These are phyloP conservation scores for Lethocerus indicus DNA, from an alignment of 1,140 invertebrate species.

Conservation along the genomic window DNA sequence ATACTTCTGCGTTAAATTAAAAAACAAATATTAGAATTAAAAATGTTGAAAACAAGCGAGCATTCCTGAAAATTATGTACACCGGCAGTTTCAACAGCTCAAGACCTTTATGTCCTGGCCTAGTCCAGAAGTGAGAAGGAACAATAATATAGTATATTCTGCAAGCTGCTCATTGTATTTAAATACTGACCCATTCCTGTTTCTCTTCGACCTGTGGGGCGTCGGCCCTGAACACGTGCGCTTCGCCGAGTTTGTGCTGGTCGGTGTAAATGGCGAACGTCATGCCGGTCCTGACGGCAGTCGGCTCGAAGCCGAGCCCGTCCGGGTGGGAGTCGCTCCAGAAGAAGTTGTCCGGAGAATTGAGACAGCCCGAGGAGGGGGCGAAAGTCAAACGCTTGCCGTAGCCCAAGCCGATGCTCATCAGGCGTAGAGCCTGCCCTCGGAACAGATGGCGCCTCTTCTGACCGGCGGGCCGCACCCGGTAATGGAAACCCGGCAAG, in stretches of 20 bases:
- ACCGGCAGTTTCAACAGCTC: too few species aligned
- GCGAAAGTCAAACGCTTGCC: conserved; percentile 58
- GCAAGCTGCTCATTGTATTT: too few species aligned
- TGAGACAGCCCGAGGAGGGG: conserved; percentile 31
- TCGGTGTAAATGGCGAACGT: conserved; percentile 40
- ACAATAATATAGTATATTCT: too few species aligned
- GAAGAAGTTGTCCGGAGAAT: conserved; percentile 48
- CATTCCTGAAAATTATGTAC: too few species aligned
- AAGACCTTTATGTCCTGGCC: too few species aligned
- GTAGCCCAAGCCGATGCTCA: conserved; percentile 55
- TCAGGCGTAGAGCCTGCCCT: conserved; percentile 39
- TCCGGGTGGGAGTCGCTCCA: conserved; percentile 63
- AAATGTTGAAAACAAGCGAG: too few species aligned
- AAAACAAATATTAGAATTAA: too few species aligned
- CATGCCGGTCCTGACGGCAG: conserved; percentile 43
- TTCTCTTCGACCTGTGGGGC: conserved; percentile 40
- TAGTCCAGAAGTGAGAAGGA: too few species aligned
- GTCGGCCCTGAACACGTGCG: conserved; percentile 41
- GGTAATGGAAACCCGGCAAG: conserved; percentile 53
- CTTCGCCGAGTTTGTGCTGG: conserved; percentile 38
- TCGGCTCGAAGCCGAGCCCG: conserved; percentile 47
- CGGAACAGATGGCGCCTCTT: conserved; percentile 37
- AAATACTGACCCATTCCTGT: conserved; percentile 31
- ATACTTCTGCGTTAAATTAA: too few species aligned
- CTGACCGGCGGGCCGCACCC: conserved; percentile 41